Percentiles rank a stretch among this genome's conserved stretches.
Conservation (phyloP, 2,888 invertebrate genomes). For the Campoplex capitator region DNA sequence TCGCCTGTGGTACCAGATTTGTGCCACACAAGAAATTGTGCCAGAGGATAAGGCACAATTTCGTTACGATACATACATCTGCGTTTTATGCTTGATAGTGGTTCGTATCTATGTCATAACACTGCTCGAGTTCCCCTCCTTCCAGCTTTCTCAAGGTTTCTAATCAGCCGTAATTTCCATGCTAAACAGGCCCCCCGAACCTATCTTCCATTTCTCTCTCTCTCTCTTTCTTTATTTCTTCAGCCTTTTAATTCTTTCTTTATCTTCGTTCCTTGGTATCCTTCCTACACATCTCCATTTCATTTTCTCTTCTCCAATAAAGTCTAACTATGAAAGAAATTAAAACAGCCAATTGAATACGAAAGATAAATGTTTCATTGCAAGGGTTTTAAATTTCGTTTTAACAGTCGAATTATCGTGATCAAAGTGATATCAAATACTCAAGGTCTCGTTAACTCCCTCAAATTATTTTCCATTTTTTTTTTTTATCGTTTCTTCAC, state of each 20-base stretch:
- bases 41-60: too few relatives aligned
- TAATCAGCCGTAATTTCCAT: constrained; percentile 66
- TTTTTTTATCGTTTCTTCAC: too few relatives aligned
- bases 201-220: constrained; percentile 10
- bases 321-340: constrained; percentile 24
- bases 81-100: constrained; percentile 31
- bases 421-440: too few relatives aligned
- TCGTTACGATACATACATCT: too few relatives aligned
- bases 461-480: too few relatives aligned
- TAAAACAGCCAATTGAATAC: neutral
- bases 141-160: constrained; percentile 34
- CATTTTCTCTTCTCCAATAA: constrained; percentile 10
- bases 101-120: constrained; percentile 64
- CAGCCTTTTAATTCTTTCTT: neutral
- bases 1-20: too few relatives aligned
- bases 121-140: constrained; percentile 54
- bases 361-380: constrained; percentile 28
- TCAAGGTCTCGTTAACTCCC: too few relatives aligned
- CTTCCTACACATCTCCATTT: neutral
- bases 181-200: constrained; percentile 36
- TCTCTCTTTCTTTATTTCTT: constrained; percentile 5
- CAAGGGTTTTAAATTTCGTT: neutral
- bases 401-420: neutral
- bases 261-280: neutral
- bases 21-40: too few relatives aligned